Conservation (phyloP, 1,140 invertebrate genomes). For the Liolophura sinensis region DNA sequence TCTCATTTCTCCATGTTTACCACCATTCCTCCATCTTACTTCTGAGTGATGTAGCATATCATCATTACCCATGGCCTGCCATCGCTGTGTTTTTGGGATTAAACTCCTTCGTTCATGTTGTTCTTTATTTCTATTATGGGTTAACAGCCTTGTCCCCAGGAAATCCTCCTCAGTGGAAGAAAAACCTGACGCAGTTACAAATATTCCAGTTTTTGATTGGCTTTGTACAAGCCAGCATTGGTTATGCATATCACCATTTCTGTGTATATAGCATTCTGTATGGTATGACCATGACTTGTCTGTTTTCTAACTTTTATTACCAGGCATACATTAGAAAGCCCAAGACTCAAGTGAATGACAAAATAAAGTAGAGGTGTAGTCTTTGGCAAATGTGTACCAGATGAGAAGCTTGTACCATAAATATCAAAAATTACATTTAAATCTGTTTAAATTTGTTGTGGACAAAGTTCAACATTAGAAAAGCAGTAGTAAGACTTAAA, state of each 20-base stretch:
- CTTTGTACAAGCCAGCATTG: constrained; percentile 35
- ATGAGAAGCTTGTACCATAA: too few species aligned
- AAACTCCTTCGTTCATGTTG: constrained; percentile 88
- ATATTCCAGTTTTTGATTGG: constrained; percentile 63
- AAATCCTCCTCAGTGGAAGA: constrained; percentile 90
- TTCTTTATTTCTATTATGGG: constrained; percentile 93
- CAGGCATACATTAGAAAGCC: constrained; percentile 47
- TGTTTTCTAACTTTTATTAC: constrained; percentile 62
- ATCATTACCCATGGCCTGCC: constrained; percentile 50
- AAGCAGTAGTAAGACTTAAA: too few species aligned
- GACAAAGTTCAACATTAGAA: too few species aligned
- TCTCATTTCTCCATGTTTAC: constrained; percentile 86
- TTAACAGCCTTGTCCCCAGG: constrained; percentile 78
- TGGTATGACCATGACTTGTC: constrained; percentile 47
- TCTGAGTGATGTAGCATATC: constrained; percentile 51
- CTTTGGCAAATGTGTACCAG: too few species aligned
- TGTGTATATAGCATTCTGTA: constrained; percentile 59
- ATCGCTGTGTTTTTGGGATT: constrained; percentile 72
- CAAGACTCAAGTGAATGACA: too few species aligned
- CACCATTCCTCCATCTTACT: constrained; percentile 80
- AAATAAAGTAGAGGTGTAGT: too few species aligned
- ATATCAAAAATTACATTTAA: too few species aligned
- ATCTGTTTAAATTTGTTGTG: too few species aligned
- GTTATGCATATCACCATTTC: constrained; percentile 48
- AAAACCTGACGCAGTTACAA: constrained; percentile 84